Base-by-base conservation (phyloP, 2,888 invertebrate species). In the Zele albiditarsus region DNA sequence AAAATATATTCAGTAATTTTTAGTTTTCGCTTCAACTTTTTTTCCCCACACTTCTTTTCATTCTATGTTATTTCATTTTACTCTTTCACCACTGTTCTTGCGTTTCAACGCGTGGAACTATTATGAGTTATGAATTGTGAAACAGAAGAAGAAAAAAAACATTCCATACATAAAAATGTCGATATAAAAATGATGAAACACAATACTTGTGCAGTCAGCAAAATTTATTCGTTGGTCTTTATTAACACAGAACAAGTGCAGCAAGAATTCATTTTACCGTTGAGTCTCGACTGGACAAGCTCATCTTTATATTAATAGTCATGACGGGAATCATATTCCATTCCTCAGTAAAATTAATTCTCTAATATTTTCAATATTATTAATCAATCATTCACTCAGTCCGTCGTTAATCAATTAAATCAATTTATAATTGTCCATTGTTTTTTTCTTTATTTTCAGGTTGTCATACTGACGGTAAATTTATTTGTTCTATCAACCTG, bases 131-230 rank as follows among this genome's bases (percentile, higher is more conserved):
- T 12, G n/a, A 31, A 33, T 63, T 63, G 25, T 46, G 62, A 60
- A 42, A 60, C n/a, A 46, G 23, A 62, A 42, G 23, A 16, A 71
- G 25, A 42, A 20, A 58, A 42, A 28, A 63, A 38, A 38, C 4
- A 38, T 62, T 53, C 53, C 12, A 31, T 3, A 27, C 62, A 71
- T 62, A 49, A 49, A 46, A 28, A 42, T 38, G 60, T 25, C 23
- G 23, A 57, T 25, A 62, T 38, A 20, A 42, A 23, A 62, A 20
- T 42, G 27, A 46, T 60, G 71, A 71, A 71, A 71, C 60, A 42
- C 46, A 62, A 71, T 16, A 46, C 62, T 31, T 3, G 20, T 62
- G 38, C 27, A 28, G 71, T 71, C 71, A 71, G 71, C 71, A 71
- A 46, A 38, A 28, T 46, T 42, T 33, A 60, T 38, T 16, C 28